These are phyloP conservation scores for Ateles fusciceps DNA, from an alignment of 2,797 vertebrate species.

Conservation along the genomic window DNA sequence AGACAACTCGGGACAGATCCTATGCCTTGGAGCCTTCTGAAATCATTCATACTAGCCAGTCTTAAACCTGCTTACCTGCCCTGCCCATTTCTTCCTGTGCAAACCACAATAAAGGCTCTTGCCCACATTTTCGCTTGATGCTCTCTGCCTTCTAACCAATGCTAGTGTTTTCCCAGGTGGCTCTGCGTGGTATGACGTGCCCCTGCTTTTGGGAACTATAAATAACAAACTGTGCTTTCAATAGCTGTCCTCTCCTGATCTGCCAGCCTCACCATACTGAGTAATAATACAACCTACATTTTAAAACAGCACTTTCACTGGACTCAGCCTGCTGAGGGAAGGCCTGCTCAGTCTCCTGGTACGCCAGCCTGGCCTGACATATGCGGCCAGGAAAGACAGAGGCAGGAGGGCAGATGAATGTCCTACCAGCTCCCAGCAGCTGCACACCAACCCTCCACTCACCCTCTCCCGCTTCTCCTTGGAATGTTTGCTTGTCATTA, in stretches of 20 bases:
- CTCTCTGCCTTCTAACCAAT: neutral
- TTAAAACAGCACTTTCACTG: neutral
- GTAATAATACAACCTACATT: neutral
- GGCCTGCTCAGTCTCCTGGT: neutral
- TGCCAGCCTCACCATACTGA: neutral
- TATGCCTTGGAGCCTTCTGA: neutral
- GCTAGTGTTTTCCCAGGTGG: neutral
- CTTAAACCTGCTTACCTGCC: neutral
- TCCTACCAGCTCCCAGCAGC: neutral
- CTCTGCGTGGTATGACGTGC: rapidly evolving
- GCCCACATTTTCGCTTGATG: neutral
- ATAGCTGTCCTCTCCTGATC: neutral
- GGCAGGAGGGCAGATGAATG: neutral
- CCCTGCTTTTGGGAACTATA: neutral
- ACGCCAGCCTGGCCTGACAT: neutral
- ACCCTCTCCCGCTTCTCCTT: neutral
- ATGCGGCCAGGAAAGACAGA: neutral
- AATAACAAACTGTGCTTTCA: neutral
- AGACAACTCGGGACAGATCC: neutral
- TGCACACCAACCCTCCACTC: neutral
- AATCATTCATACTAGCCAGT: neutral
- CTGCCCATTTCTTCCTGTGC: neutral
- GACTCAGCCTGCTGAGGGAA: neutral
- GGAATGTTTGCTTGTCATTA: neutral
- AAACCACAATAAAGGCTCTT: neutral